Evolutionary conservation across 2,797 vertebrate genomes (phyloP).

Genomic region (Clarias pachynema): DNA sequence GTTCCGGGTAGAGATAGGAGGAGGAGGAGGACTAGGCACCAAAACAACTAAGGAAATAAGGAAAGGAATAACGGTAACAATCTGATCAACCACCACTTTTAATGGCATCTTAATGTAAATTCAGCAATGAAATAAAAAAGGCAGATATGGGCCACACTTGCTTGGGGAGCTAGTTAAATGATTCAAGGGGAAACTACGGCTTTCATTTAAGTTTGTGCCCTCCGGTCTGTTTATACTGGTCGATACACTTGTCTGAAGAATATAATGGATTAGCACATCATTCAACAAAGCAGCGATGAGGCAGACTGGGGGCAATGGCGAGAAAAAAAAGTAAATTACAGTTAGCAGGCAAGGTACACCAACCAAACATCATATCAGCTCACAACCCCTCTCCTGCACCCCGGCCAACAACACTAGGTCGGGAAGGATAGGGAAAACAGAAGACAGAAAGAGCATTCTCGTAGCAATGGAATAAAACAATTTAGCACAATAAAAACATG

Average conservation of each 20-base stretch:
- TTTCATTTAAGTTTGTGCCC: constrained; percentile 92
- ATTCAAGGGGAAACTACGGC: constrained; percentile 84
- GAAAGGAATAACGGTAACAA: constrained; percentile 18
- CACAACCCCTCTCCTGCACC: constrained; percentile 68
- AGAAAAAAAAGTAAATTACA: constrained; percentile 86
- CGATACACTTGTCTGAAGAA: constrained; percentile 95
- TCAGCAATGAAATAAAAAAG: constrained; percentile 65
- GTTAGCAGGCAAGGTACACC: constrained; percentile 79
- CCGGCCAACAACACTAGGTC: constrained; percentile 63
- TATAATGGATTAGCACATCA: constrained; percentile 96
- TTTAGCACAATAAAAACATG: constrained; percentile 59
- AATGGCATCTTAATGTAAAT: constrained; percentile 69
- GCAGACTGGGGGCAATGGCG: constrained; percentile 83
- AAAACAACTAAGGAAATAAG: constrained; percentile 15
- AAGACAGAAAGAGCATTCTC: constrained; percentile 58
- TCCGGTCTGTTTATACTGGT: constrained; percentile 94
- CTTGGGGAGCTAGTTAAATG: constrained; percentile 83
- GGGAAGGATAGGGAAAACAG: constrained; percentile 46
- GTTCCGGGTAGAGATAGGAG: not conserved
- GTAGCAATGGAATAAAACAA: constrained; percentile 73
- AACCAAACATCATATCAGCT: constrained; percentile 84
- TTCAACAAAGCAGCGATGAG: constrained; percentile 86
- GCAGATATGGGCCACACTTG: constrained; percentile 76
- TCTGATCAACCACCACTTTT: constrained; percentile 41
- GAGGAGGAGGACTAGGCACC: not conserved